A percentile compares a stretch with the other conserved stretches of the same genome.
Conservation (phyloP, 2,113 vertebrate genomes). For the Asarcornis scutulata region DNA sequence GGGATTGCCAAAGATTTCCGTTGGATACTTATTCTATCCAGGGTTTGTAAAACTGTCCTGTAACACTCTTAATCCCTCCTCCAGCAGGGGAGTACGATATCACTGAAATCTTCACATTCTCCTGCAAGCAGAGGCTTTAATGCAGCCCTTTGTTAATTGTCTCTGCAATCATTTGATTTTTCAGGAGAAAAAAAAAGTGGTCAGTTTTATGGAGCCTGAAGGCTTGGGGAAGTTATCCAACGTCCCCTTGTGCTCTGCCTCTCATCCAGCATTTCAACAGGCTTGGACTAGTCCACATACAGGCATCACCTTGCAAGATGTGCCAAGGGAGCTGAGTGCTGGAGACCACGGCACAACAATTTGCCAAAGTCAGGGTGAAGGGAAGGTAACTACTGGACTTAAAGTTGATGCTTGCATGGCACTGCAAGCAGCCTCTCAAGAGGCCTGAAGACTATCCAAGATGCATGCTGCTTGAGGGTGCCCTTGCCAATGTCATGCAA, state of each 20-base stretch:
- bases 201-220: slow-evolving; percentile 29
- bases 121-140: slow-evolving; percentile 44
- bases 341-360: not conserved
- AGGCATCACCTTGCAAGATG: not conserved
- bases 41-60: slow-evolving; percentile 14
- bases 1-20: slow-evolving; percentile 27
- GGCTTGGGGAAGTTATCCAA: not conserved
- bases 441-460: not conserved
- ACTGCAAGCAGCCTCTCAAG: not conserved
- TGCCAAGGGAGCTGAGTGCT: not conserved
- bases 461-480: not conserved
- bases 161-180: not conserved
- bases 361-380: not conserved
- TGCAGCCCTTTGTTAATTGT: slow-evolving; percentile 41
- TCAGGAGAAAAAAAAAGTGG: not conserved
- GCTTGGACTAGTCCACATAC: not conserved
- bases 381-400: not conserved
- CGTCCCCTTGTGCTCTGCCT: not conserved
- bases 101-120: not conserved
- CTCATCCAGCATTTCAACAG: not conserved
- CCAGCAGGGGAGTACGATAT: not conserved
- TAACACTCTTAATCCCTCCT: slow-evolving; percentile 12
- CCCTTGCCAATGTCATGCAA: not conserved
- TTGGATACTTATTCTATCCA: slow-evolving; percentile 4
- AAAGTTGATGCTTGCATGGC: fast-evolving